Conservation (phyloP, 1,140 invertebrate species). For the Atta texana region DNA sequence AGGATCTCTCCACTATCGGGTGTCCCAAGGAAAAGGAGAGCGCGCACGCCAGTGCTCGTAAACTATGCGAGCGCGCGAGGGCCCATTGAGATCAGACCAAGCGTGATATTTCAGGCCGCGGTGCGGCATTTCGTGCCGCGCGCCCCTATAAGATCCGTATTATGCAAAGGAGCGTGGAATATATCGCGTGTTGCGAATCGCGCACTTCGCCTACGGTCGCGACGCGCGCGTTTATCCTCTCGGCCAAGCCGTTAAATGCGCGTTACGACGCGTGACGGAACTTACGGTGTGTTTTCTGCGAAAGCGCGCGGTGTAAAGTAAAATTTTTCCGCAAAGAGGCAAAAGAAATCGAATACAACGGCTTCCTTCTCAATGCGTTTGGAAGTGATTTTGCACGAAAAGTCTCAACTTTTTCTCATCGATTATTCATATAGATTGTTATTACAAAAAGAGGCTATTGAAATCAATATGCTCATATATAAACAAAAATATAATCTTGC, state of each 20-base stretch:
- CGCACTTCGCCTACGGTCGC: slow-evolving; percentile 28
- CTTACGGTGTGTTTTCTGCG: slow-evolving; percentile 49
- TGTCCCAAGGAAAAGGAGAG: slow-evolving; percentile 61
- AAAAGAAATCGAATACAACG: not conserved
- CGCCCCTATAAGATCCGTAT: slow-evolving; percentile 72
- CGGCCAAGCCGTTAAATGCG: slow-evolving; percentile 39
- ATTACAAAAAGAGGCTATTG: too few species aligned
- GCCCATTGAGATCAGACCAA: slow-evolving; percentile 70
- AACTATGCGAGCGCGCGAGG: slow-evolving; percentile 63
- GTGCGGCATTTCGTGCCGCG: slow-evolving; percentile 65
- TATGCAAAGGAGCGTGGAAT: slow-evolving; percentile 77
- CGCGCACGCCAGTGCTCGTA: slow-evolving; percentile 63
- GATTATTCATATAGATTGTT: not conserved
- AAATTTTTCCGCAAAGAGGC: not conserved
- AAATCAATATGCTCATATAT: too few species aligned
- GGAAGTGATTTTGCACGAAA: not conserved
- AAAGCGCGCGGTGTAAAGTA: slow-evolving; percentile 29
- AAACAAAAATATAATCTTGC: too few species aligned
- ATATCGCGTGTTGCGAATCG: slow-evolving; percentile 75
- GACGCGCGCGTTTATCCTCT: slow-evolving; percentile 54
- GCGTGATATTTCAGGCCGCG: slow-evolving; percentile 77
- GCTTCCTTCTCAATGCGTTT: not conserved
- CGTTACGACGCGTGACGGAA: slow-evolving; percentile 36
- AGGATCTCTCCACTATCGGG: slow-evolving; percentile 62
- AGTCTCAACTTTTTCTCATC: not conserved